Percentiles rank a stretch among this genome's conserved stretches.
Conservation (phyloP, 2,797 vertebrate species). For the Pseudopleuronectes americanus region DNA sequence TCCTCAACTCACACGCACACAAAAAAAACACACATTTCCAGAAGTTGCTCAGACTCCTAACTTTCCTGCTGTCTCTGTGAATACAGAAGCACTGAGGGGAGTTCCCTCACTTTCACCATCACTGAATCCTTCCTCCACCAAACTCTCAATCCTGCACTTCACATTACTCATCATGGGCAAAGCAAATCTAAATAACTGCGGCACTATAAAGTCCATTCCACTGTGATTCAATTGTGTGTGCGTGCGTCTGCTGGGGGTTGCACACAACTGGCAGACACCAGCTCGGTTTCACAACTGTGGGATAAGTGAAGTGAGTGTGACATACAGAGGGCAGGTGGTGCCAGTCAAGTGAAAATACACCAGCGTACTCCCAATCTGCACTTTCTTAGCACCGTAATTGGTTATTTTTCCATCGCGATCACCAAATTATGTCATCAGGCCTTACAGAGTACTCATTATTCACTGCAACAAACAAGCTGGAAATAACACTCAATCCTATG, state of each 20-base stretch:
- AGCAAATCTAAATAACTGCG: slow-evolving; percentile 51
- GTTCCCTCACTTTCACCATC: slow-evolving; percentile 1
- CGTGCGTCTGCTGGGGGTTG: slow-evolving; percentile 62
- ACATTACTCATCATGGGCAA: slow-evolving; percentile 34
- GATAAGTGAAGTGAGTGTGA: slow-evolving; percentile 71
- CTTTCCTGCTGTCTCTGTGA: slow-evolving; percentile 17
- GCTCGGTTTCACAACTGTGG: slow-evolving; percentile 63
- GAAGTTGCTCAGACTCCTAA: slow-evolving; percentile 37
- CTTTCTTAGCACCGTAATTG: slow-evolving; percentile 75
- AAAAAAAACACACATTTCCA: slow-evolving; percentile 18
- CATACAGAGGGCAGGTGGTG: slow-evolving; percentile 81
- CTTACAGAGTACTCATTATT: slow-evolving; percentile 88
- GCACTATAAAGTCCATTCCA: slow-evolving; percentile 40
- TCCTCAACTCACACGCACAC: background rate
- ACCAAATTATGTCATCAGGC: slow-evolving; percentile 82
- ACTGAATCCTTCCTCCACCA: slow-evolving; percentile 7
- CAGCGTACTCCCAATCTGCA: slow-evolving; percentile 82
- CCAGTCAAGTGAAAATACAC: slow-evolving; percentile 84
- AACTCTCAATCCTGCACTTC: slow-evolving; percentile 22
- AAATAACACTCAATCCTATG: slow-evolving; percentile 80
- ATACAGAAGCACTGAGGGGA: slow-evolving; percentile 24
- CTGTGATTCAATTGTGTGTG: slow-evolving; percentile 25
- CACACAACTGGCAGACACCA: slow-evolving; percentile 64
- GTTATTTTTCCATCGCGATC: slow-evolving; percentile 70
- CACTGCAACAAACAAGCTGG: slow-evolving; percentile 88